These are phyloP conservation scores for Sycophaga agraensis DNA, from an alignment of 1,140 invertebrate genomes.

Conservation along the genomic window DNA sequence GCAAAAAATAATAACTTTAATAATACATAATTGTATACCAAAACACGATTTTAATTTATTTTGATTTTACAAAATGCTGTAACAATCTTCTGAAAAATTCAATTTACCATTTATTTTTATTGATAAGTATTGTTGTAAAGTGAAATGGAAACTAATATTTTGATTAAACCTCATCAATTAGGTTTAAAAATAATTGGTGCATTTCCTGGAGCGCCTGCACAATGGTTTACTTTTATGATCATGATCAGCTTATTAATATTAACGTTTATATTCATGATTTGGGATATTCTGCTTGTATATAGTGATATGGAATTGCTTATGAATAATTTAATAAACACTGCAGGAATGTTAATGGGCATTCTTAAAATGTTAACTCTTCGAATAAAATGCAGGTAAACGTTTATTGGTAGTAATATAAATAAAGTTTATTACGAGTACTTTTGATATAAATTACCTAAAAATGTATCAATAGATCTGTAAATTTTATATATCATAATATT, in stretches of 20 bases:
- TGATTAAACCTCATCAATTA: constrained; percentile 5
- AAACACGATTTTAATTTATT: too few species aligned
- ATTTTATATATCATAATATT: neutral
- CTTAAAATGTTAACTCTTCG: neutral
- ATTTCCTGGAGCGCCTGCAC: neutral
- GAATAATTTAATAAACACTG: constrained; percentile 14
- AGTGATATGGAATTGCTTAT: constrained; percentile 15
- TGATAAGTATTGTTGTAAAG: too few species aligned
- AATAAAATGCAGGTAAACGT: constrained; percentile 12
- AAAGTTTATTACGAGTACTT: neutral
- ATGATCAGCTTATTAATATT: neutral
- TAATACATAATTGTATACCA: too few species aligned
- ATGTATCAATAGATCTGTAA: neutral
- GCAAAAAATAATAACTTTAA: too few species aligned
- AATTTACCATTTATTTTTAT: too few species aligned
- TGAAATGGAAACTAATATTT: constrained; percentile 3
- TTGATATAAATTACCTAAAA: too few species aligned
- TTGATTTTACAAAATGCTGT: too few species aligned
- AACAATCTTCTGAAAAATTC: too few species aligned
- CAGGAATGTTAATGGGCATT: neutral
- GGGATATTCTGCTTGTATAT: neutral
- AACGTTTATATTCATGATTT: constrained; percentile 12
- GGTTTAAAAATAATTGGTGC: constrained; percentile 10
- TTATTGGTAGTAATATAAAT: too few species aligned
- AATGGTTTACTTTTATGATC: constrained; percentile 1